Evolutionary conservation across 2,113 vertebrate genomes (phyloP).

Genomic region (Nymphicus hollandicus): DNA sequence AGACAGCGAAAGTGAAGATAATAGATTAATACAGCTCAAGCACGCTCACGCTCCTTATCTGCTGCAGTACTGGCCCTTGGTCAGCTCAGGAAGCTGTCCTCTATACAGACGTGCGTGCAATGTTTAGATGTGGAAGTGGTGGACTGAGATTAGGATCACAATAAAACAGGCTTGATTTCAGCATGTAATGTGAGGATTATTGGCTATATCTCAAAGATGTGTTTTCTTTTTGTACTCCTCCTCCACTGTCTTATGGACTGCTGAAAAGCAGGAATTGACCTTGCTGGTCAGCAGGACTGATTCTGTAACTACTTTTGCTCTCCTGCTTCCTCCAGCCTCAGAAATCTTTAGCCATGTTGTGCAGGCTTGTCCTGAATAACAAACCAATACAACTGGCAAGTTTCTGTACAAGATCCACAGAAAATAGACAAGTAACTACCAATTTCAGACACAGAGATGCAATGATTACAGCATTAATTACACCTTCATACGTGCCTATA

Average conservation of each 20-base stretch:
- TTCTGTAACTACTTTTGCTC: background rate
- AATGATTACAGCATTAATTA: background rate
- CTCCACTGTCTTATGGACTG: background rate
- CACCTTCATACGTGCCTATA: background rate
- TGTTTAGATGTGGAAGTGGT: background rate
- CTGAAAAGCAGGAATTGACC: background rate
- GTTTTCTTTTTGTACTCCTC: slow-evolving; percentile 11
- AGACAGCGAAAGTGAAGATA: background rate
- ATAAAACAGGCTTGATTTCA: slow-evolving; percentile 16
- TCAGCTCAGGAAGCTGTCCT: background rate
- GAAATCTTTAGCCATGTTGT: background rate
- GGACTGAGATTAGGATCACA: slow-evolving; percentile 40
- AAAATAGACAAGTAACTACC: background rate
- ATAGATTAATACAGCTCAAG: background rate
- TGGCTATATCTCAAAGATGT: background rate
- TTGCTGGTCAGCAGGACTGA: background rate
- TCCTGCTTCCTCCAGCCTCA: background rate
- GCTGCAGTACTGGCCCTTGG: background rate
- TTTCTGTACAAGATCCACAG: background rate
- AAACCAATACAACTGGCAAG: background rate
- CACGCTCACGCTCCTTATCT: background rate
- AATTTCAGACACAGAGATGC: background rate
- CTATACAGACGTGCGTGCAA: background rate
- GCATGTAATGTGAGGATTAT: slow-evolving; percentile 25
- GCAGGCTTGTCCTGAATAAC: background rate